Percentiles rank a stretch among this genome's conserved stretches.
Evolutionary conservation across 2,888 invertebrate species (phyloP).

Genomic region (Proisotoma minuta): DNA sequence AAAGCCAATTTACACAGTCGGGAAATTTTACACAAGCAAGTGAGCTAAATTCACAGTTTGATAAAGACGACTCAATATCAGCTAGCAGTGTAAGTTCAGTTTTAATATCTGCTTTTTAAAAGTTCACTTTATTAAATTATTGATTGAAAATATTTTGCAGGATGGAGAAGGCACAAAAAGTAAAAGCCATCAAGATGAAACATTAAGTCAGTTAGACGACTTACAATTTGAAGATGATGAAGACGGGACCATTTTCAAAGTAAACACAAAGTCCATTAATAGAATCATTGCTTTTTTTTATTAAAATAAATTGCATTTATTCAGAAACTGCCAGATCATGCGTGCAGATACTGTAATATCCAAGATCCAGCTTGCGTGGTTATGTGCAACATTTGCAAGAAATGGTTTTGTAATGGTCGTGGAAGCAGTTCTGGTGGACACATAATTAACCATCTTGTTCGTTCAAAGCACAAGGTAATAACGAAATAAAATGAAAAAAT

Average conservation of each 20-base stretch:
- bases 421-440: conserved; percentile 98
- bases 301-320: conserved; percentile 41
- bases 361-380: conserved; percentile 96
- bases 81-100: background rate
- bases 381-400: conserved; percentile 96
- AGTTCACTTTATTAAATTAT: conserved; percentile 7
- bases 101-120: conserved; percentile 1
- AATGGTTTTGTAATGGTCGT: conserved; percentile 99
- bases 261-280: conserved; percentile 27
- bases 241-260: conserved; percentile 76
- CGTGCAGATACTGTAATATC: conserved; percentile 98
- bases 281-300: conserved; percentile 3
- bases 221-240: conserved; percentile 94
- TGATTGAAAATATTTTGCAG: background rate
- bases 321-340: conserved; percentile 87
- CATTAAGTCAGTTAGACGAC: conserved; percentile 68
- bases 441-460: conserved; percentile 95
- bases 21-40: conserved; percentile 22
- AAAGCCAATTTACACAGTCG: conserved; percentile 29
- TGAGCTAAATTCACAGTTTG: conserved; percentile 24
- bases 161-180: conserved; percentile 19
- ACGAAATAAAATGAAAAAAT: background rate
- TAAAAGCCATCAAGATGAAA: conserved; percentile 29
- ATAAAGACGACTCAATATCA: conserved; percentile 12
- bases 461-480: conserved; percentile 86